Percentiles rank a stretch among this genome's conserved stretches.
Evolutionary conservation across 2,797 vertebrate genomes (phyloP).

Genomic region (Fratercula arctica): DNA sequence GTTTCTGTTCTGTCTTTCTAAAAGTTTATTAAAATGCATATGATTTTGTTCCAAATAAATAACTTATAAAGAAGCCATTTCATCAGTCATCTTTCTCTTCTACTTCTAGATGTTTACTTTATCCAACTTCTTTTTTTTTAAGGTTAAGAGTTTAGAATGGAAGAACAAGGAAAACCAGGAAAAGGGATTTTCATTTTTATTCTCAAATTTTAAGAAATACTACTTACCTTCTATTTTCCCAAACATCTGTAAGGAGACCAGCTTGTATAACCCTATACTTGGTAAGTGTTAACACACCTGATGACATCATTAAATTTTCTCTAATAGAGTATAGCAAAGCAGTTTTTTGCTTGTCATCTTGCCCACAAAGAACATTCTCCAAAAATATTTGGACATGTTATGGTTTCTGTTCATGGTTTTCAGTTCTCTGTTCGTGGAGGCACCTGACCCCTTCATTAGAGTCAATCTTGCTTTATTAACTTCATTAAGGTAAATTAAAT

Average conservation of each 20-base stretch:
- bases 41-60: background rate
- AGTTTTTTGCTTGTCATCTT: background rate
- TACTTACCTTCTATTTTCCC: constrained; percentile 99
- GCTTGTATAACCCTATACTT: constrained; percentile 93
- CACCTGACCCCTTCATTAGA: background rate
- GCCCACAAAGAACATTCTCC: background rate
- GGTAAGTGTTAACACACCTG: constrained; percentile 80
- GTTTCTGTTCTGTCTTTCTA: background rate
- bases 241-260: constrained; percentile 95
- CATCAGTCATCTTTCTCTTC: background rate
- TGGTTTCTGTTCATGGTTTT: background rate
- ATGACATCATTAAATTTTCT: background rate
- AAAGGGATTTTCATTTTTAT: constrained; percentile 97
- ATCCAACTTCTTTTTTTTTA: constrained; percentile 12
- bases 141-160: constrained; percentile 99
- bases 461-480: background rate
- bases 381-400: background rate
- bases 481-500: background rate
- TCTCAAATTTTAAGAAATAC: constrained; percentile 97
- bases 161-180: constrained; percentile 98
- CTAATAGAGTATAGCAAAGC: background rate
- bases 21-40: background rate
- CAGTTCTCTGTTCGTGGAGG: background rate
- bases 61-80: background rate
- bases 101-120: background rate